A percentile compares a stretch with the other conserved stretches of the same genome.
Conservation (phyloP, 1,140 invertebrate genomes). For the Leguminivora glycinivorella region DNA sequence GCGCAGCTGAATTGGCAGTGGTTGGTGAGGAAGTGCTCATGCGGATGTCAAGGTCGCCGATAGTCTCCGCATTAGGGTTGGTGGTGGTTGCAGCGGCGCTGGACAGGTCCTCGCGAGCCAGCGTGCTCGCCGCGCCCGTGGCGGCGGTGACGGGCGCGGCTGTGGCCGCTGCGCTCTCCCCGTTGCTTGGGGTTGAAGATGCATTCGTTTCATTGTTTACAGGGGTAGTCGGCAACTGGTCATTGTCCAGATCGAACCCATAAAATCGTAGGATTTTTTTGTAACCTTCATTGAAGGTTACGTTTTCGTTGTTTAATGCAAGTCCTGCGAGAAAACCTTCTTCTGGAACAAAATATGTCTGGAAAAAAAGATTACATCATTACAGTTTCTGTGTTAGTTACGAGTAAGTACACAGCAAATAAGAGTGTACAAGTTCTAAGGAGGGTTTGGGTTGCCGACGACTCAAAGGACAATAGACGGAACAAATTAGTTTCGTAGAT, state of each 20-base stretch:
- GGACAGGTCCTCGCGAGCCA: conserved; percentile 39
- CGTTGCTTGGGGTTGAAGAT: conserved; percentile 33
- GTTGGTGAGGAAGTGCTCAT: conserved; percentile 37
- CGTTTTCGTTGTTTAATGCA: conserved; percentile 87
- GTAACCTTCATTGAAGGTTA: conserved; percentile 84
- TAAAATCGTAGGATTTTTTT: conserved; percentile 86
- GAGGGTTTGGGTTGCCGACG: no score
- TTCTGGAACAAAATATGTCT: conserved; percentile 90
- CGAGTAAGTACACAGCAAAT: no score
- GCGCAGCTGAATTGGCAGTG: conserved; percentile 33
- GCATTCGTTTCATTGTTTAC: conserved; percentile 42
- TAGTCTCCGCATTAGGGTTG: conserved; percentile 51
- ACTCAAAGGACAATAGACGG: no score
- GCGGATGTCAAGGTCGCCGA: conserved; percentile 48
- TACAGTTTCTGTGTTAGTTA: no score
- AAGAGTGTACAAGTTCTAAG: no score
- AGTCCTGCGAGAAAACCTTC: conserved; percentile 89
- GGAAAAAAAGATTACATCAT: conserved; percentile 52
- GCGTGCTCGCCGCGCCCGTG: conserved; percentile 38
- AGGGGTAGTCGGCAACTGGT: conserved; percentile 48
- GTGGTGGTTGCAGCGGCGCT: conserved; percentile 51
- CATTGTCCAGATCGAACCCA: conserved; percentile 84
- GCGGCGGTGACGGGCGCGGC: conserved; percentile 38
- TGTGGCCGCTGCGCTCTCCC: conserved; percentile 24
- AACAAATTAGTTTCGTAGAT: no score